Percentiles rank a stretch among this genome's conserved stretches.
Conservation (phyloP, 2,888 invertebrate genomes). For the Xanthostigma xanthostigma region DNA sequence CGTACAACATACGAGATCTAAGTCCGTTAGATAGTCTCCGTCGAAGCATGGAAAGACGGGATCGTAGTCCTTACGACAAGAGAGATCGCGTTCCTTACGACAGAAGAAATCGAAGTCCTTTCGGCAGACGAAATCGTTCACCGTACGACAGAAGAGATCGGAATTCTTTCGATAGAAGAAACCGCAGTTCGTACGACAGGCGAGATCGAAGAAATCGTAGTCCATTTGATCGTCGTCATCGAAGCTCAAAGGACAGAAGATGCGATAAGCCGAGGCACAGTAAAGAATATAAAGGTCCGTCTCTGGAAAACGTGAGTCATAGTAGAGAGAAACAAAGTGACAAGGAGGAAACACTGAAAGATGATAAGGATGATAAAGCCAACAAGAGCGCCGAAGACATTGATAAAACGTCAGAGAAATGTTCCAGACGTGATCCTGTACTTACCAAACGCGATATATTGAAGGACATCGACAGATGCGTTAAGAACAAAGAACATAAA, state of each 20-base stretch:
- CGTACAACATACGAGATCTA: too few relatives aligned
- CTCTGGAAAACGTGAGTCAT: too few relatives aligned
- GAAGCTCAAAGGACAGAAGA: too few relatives aligned
- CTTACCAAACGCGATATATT: conserved; percentile 29
- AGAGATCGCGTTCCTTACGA: not conserved
- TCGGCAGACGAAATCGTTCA: not conserved
- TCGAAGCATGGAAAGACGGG: not conserved
- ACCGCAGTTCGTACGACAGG: conserved; percentile 1
- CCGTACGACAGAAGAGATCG: conserved; percentile 1
- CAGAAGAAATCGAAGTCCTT: not conserved
- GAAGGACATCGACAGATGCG: conserved; percentile 26
- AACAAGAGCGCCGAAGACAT: not conserved
- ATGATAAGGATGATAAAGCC: conserved; percentile 1
- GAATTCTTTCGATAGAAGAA: conserved; percentile 1
- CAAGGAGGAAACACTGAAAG: conserved; percentile 5
- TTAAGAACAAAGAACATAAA: conserved; percentile 25
- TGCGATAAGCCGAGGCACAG: too few relatives aligned
- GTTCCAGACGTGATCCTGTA: conserved; percentile 25
- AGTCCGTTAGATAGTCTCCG: too few relatives aligned
- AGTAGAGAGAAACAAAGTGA: not conserved
- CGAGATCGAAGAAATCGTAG: conserved; percentile 3
- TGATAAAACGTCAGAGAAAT: not conserved
- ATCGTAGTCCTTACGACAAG: not conserved
- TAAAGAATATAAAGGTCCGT: too few relatives aligned
- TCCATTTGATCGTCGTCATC: not conserved